Evolutionary conservation across 2,888 invertebrate genomes (phyloP), one percentile per base, ranked within the genome.

Genomic region (Drepanosiphum platanoidis): DNA sequence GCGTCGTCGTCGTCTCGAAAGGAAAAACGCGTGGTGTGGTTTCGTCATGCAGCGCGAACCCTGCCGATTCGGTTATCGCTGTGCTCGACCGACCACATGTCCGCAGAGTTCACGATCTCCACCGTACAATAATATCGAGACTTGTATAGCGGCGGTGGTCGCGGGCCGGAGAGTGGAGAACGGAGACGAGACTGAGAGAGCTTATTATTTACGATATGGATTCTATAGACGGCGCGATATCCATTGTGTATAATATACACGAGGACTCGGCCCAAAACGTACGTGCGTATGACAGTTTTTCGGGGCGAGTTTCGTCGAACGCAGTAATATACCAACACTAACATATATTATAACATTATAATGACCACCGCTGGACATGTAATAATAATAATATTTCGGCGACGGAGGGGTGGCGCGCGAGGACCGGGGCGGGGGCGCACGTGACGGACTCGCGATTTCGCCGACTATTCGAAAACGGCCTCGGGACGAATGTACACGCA

Each of bases 391-490:
- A 39, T 61, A 61, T 64, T 75, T 52, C n/a, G 52, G n/a, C 30
- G 18, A 27, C 39, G 58, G 30, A 13, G 61, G 9, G 77, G 61
- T 64, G 22, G 27, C 30, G 30, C 30, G 11, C 18, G 18, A 13
- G 32, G 27, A 34, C 13, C 15, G n/a, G 27, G 27, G n/a, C 32
- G 32, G 34, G 22, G n/a, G n/a, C n/a, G n/a, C n/a, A 82, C 81
- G 81, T 82, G 81, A 82, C 61, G n/a, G 22, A 22, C 68, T n/a
- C 42, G 27, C 34, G 68, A 46, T 70, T 58, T 34, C 22, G 58
- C 15, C 61, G 78, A 32, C 64, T 15, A 42, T 66, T 42, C 42
- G 42, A 78, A 78, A 78, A 78, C 66, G 22, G 78, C 78, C 78
- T 39, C 78, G 13, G 78, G 78, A 42, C 39, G 30, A 27, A 61